Evolutionary conservation across 2,888 invertebrate species (phyloP).

Genomic region (Rhagonycha lutea): DNA sequence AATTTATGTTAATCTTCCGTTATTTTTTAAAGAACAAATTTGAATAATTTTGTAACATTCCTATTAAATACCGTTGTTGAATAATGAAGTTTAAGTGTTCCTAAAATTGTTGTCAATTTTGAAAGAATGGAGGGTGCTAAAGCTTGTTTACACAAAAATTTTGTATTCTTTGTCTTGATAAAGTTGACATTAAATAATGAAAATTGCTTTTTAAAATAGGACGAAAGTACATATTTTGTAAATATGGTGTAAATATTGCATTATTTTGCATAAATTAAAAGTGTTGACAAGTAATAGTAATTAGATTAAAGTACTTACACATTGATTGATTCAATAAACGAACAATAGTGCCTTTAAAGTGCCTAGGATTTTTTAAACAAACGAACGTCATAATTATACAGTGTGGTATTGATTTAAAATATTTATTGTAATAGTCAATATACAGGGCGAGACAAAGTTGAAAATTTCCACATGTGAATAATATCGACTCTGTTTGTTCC

Average conservation of each 20-base stretch:
- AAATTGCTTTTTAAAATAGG: conserved; percentile 17
- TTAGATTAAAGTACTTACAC: conserved; percentile 45
- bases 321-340: conserved; percentile 37
- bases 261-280: conserved; percentile 41
- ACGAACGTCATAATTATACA: conserved; percentile 4
- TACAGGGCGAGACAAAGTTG: not conserved
- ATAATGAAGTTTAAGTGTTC: conserved; percentile 14
- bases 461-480: not conserved
- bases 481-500: not conserved
- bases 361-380: conserved; percentile 35
- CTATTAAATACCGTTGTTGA: conserved; percentile 6
- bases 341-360: conserved; percentile 51
- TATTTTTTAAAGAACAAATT: conserved; percentile 4
- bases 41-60: conserved; percentile 21
- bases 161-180: not conserved
- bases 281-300: conserved; percentile 23
- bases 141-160: not conserved
- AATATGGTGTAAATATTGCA: conserved; percentile 45
- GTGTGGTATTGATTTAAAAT: conserved; percentile 8
- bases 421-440: conserved; percentile 22
- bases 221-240: conserved; percentile 43
- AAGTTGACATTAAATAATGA: not conserved
- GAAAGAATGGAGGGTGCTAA: not conserved
- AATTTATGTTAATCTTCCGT: conserved; percentile 10
- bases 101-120: conserved; percentile 12